Percentiles rank a stretch among this genome's conserved stretches.
These are phyloP conservation scores for Arothron firmamentum DNA, from an alignment of 2,113 vertebrate genomes.

Conservation along the genomic window DNA sequence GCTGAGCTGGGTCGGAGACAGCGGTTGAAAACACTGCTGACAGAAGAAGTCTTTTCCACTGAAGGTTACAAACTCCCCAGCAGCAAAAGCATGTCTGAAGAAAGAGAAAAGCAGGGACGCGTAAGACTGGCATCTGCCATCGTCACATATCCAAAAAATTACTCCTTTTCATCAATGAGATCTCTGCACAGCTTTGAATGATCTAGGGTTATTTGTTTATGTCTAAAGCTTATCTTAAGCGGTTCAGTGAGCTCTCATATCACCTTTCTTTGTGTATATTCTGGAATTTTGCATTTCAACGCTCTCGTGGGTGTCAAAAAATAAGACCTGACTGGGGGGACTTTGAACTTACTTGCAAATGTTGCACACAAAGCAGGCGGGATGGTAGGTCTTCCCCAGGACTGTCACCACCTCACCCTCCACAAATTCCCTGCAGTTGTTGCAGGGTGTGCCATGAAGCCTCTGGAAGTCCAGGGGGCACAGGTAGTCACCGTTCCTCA, in stretches of 20 bases:
- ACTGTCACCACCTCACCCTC: slow-evolving; percentile 93
- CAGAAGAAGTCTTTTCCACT: slow-evolving; percentile 94
- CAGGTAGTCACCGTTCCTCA: slow-evolving; percentile 89
- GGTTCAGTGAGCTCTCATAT: no score
- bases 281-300: no score
- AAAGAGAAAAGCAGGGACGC: background rate
- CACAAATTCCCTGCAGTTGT: slow-evolving; percentile 90
- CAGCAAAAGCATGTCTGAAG: slow-evolving; percentile 86
- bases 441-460: slow-evolving; percentile 89
- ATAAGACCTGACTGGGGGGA: background rate
- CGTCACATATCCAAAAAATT: no score
- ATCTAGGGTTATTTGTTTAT: no score
- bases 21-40: slow-evolving; percentile 85
- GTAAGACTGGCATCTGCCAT: background rate
- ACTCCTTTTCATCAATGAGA: no score
- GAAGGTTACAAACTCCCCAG: slow-evolving; percentile 94
- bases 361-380: slow-evolving; percentile 93
- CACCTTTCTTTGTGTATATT: no score
- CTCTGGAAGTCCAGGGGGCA: slow-evolving; percentile 96
- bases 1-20: slow-evolving; percentile 74
- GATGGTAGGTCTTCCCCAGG: slow-evolving; percentile 93
- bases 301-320: no score
- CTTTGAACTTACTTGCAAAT: slow-evolving; percentile 83
- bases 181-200: no score
- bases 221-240: no score